Evolutionary conservation across 2,888 invertebrate species (phyloP), one percentile per base, ranked within the genome.

Genomic region (Ennomos fuscantarius): DNA sequence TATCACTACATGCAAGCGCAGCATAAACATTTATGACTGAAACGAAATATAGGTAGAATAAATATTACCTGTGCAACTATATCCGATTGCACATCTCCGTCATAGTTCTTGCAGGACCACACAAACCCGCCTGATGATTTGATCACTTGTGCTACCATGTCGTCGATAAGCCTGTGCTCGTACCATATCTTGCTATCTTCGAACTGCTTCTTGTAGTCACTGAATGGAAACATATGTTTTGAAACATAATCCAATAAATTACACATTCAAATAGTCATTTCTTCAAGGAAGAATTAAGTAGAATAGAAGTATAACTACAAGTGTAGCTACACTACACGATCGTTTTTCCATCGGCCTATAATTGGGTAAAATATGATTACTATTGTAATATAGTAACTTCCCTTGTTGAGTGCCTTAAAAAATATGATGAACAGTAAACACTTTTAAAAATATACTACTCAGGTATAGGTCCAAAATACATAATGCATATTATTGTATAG

Each of bases 71-170:
- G 96, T 40, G 98, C 98, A 6, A 98, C 95, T 64, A 97, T 93
- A 78, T 98, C 97, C 0, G 97, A 97, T 87, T 97, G 97, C 6
- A 98, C 97, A 79, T 98, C 98, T 34, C 98, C 98, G 77, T 97
- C 97, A 80, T 98, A 98, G 88, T 98, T 98, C 90, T 98, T 98
- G 90, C 97, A 97, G 13, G 97, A 95, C 98, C 98, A 98, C 45
- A 98, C 96, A 82, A 97, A 97, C 9, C 96, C 97, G 53, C 98
- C 98, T 15, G 93, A 93, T 32, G 97, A 95, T 89, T 98, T 97
- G 46, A 97, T 87, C 2, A 93, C 95, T 83, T 97, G 97, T 35
- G 97, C 97, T 33, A 98, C 97, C 97, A 97, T 97, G 83, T 98
- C 97, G 81, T 98, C 98, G 76, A 98, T 98, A 56, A 98, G 92